Percentiles rank a stretch among this genome's conserved stretches.
These are phyloP conservation scores for Molothrus aeneus DNA, from an alignment of 2,797 vertebrate genomes.

Conservation along the genomic window DNA sequence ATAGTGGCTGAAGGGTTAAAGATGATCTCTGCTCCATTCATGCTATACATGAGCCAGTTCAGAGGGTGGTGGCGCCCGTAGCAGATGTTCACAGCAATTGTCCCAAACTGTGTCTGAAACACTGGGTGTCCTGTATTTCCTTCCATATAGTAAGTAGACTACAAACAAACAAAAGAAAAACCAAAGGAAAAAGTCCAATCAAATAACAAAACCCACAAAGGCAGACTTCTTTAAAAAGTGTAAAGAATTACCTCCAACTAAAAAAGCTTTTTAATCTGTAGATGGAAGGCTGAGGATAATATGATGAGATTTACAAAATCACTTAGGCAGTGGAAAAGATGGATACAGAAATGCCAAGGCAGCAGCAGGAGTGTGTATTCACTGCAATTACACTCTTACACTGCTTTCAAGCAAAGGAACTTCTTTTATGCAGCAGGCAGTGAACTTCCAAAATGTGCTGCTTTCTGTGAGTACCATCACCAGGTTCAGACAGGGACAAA, in stretches of 20 bases:
- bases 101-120: conserved; percentile 93
- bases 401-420: not conserved
- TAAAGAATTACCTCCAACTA: not conserved
- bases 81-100: conserved; percentile 94
- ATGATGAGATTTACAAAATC: not conserved
- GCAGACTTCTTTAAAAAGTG: not conserved
- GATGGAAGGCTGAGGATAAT: not conserved
- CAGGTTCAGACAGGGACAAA: not conserved
- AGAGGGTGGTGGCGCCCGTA: conserved; percentile 96
- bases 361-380: not conserved
- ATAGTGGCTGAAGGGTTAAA: conserved; percentile 96
- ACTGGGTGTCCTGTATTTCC: conserved; percentile 90
- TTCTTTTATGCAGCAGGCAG: not conserved
- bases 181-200: not conserved
- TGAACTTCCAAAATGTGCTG: not conserved
- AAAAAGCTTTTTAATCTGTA: not conserved
- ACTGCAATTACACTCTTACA: not conserved
- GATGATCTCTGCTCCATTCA: conserved; percentile 96
- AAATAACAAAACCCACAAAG: not conserved
- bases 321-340: not conserved
- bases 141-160: conserved; percentile 98
- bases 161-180: not conserved
- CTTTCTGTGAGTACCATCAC: not conserved
- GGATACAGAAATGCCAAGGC: not conserved
- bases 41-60: conserved; percentile 95